A percentile compares a stretch with the other conserved stretches of the same genome.
These are phyloP conservation scores for Narcine bancroftii DNA, from an alignment of 2,113 vertebrate genomes.

Conservation along the genomic window DNA sequence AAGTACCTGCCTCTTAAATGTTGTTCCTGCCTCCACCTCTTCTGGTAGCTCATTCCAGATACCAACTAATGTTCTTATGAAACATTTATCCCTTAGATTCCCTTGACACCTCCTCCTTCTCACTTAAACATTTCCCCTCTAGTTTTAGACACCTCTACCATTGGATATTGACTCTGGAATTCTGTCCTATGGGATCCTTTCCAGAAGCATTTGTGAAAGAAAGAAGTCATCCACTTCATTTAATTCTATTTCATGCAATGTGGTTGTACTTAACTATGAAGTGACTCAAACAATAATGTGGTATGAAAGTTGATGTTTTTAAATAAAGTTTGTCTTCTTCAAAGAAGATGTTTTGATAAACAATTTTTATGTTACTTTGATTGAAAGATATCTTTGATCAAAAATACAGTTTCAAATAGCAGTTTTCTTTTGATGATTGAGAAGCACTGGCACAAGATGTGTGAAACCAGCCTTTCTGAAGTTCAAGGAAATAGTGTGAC, in stretches of 20 bases:
- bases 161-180: too few species aligned
- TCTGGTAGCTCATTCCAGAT: too few species aligned
- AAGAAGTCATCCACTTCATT: not conserved
- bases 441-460: not conserved
- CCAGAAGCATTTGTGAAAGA: not conserved
- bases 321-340: not conserved
- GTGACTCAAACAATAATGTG: not conserved
- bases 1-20: too few species aligned
- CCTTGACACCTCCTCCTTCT: too few species aligned
- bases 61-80: too few species aligned
- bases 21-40: too few species aligned
- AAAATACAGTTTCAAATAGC: conserved; percentile 25
- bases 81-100: too few species aligned
- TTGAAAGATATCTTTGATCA: not conserved
- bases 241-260: not conserved
- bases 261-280: not conserved
- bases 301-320: not conserved
- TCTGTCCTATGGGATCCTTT: too few species aligned
- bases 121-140: too few species aligned
- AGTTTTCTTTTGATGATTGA: conserved; percentile 2
- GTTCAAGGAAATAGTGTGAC: conserved; percentile 39
- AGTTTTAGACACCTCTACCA: too few species aligned
- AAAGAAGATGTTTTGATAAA: not conserved
- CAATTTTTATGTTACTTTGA: not conserved
- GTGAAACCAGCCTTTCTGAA: not conserved